A percentile compares a stretch with the other conserved stretches of the same genome.
phyloP scores from a whole-genome alignment of 2,797 vertebrate species.

The Notolepis coatsorum region DNA sequence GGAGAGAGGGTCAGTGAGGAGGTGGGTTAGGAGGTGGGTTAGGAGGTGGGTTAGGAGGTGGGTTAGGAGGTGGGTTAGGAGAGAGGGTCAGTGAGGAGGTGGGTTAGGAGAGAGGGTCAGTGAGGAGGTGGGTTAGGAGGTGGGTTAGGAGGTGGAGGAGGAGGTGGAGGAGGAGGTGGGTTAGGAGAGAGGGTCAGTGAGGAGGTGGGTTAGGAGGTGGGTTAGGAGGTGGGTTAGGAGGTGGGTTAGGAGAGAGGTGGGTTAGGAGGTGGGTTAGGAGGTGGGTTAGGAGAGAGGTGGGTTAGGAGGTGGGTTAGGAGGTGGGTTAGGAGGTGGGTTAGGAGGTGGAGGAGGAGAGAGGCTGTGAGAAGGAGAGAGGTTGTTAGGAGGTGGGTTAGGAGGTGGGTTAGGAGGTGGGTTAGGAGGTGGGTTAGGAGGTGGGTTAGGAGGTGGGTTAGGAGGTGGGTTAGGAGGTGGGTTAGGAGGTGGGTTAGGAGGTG shows the following conservation, averaged over 20 bases:
- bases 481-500: background rate
- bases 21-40: background rate
- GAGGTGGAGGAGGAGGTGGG: too few species aligned
- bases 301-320: constrained; percentile 25
- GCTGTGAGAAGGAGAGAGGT: too few species aligned
- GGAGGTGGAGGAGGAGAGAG: constrained; percentile 20
- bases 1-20: background rate
- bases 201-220: background rate
- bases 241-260: constrained; percentile 8
- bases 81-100: constrained; percentile 22
- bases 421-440: constrained; percentile 16
- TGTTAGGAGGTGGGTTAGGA: background rate
- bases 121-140: background rate
- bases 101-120: constrained; percentile 14
- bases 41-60: constrained; percentile 22
- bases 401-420: constrained; percentile 26
- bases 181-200: background rate
- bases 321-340: constrained; percentile 3
- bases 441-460: constrained; percentile 12
- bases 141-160: constrained; percentile 19
- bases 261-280: constrained; percentile 25
- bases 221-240: constrained; percentile 21
- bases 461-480: constrained; percentile 23
- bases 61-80: background rate
- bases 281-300: constrained; percentile 8